Evolutionary conservation across 1,140 invertebrate species (phyloP).

Genomic region (Tetraneura akinire): DNA sequence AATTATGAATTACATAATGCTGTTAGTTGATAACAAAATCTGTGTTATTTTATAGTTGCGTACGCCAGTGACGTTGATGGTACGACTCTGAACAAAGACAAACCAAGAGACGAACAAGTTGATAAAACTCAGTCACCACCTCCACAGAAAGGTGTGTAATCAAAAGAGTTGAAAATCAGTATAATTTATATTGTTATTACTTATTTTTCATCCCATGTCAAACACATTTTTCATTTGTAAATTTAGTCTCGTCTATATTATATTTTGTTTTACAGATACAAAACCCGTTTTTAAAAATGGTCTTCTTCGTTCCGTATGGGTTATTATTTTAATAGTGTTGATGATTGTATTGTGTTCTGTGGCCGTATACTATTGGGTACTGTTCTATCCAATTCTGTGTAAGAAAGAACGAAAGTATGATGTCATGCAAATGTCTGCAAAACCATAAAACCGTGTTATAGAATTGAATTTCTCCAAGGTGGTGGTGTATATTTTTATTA

Average conservation of each 20-base stretch:
- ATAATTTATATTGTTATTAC: neutral
- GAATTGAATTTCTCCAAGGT: neutral
- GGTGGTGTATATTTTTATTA: neutral
- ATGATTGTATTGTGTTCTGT: conserved; percentile 62
- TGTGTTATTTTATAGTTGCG: neutral
- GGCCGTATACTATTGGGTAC: conserved; percentile 65
- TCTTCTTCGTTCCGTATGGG: conserved; percentile 62
- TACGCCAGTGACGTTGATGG: neutral
- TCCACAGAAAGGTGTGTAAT: neutral
- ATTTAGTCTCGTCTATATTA: neutral
- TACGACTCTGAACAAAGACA: conserved; percentile 9
- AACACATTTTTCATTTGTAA: neutral
- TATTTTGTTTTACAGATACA: neutral
- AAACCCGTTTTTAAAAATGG: neutral
- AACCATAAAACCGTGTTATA: neutral
- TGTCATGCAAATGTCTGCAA: conserved; percentile 62
- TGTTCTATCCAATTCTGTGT: conserved; percentile 66
- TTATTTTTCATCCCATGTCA: neutral
- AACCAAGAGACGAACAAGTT: neutral
- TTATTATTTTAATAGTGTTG: conserved; percentile 63
- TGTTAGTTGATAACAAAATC: too few relatives aligned
- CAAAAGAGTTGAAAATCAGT: neutral
- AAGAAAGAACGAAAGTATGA: conserved; percentile 65
- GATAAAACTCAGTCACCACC: conserved; percentile 13
- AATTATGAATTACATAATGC: too few relatives aligned